These are phyloP conservation scores for Druon quercuslanigerum DNA, from an alignment of 1,140 invertebrate species.

Conservation along the genomic window DNA sequence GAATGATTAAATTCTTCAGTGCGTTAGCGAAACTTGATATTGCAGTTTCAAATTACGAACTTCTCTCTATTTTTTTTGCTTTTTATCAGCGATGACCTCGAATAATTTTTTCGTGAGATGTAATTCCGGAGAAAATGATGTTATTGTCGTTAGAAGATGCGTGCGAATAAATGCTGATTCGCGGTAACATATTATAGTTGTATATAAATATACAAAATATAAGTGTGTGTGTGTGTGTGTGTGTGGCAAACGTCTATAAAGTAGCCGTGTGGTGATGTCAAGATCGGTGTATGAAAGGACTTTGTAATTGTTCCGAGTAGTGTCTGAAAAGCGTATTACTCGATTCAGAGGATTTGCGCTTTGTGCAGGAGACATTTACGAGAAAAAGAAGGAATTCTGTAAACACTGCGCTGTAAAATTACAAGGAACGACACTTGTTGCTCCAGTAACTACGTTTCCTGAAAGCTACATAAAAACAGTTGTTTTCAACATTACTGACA, in stretches of 20 bases:
- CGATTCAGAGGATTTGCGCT: constrained; percentile 16
- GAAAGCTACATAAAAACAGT: constrained; percentile 23
- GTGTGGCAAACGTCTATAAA: not conserved
- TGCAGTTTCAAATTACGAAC: too few species aligned
- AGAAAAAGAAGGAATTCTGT: constrained; percentile 29
- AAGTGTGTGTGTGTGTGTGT: too few species aligned
- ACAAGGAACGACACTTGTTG: constrained; percentile 27
- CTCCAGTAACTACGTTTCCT: constrained; percentile 25
- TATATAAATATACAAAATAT: not conserved
- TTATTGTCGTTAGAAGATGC: not conserved
- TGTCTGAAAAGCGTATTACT: constrained; percentile 13
- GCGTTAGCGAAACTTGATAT: too few species aligned
- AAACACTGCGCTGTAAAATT: constrained; percentile 6
- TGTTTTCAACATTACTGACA: constrained; percentile 10
- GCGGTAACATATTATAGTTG: not conserved
- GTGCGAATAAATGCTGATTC: constrained; percentile 10
- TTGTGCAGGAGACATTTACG: constrained; percentile 28
- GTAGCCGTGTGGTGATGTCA: not conserved
- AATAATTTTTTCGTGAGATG: not conserved
- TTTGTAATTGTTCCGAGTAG: constrained; percentile 22
- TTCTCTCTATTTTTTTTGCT: too few species aligned
- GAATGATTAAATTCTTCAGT: not conserved
- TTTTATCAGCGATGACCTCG: too few species aligned
- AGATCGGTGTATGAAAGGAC: constrained; percentile 3
- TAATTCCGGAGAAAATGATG: not conserved